These are phyloP conservation scores for Rhinopomastus cyanomelas DNA, from an alignment of 2,113 vertebrate species.

Conservation along the genomic window DNA sequence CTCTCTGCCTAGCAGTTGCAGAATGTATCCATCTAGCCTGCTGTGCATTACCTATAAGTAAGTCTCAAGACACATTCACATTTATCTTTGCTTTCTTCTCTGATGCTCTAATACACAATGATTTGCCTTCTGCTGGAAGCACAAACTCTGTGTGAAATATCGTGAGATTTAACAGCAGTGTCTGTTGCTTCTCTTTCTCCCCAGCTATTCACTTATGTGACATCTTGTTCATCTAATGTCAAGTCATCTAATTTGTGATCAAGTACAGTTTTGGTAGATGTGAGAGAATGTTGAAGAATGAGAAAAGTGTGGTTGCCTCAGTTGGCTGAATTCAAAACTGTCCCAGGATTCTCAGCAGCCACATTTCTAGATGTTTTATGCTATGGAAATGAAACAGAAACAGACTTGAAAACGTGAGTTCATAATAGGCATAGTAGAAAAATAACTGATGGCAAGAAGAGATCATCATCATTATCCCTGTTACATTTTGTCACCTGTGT, in stretches of 20 bases:
- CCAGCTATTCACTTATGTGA: background rate
- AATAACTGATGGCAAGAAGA: background rate
- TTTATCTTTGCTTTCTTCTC: background rate
- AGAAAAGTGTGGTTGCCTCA: background rate
- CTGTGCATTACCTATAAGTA: background rate
- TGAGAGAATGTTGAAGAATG: background rate
- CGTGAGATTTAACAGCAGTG: background rate
- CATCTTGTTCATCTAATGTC: background rate
- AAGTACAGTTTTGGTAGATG: background rate
- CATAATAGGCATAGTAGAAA: background rate
- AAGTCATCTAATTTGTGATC: background rate
- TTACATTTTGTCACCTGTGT: slow-evolving; percentile 18
- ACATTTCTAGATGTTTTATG: background rate
- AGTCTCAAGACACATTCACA: background rate
- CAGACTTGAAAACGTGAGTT: background rate
- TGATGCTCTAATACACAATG: background rate
- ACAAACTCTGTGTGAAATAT: background rate
- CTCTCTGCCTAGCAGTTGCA: background rate
- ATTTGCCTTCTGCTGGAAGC: slow-evolving; percentile 14
- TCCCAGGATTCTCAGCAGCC: background rate
- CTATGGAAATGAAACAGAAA: background rate
- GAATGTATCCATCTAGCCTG: background rate
- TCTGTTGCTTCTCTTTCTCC: background rate
- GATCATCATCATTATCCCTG: background rate
- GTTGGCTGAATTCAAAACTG: background rate